A percentile compares a stretch with the other conserved stretches of the same genome.
Evolutionary conservation across 2,113 vertebrate genomes (phyloP).

Genomic region (Anguilla japonica): DNA sequence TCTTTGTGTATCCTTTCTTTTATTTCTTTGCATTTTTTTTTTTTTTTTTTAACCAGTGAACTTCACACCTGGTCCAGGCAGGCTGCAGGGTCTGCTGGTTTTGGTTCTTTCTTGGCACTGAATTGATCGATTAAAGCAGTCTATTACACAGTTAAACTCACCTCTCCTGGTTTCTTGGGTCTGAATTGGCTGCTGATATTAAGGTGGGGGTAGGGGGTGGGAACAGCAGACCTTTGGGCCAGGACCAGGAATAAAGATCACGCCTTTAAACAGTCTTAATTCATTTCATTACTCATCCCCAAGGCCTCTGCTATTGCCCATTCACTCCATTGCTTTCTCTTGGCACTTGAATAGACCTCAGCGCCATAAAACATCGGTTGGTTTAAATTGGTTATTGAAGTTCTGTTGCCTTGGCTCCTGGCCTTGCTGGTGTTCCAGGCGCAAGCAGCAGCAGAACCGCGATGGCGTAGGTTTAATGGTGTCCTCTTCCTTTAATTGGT

Average conservation of each 20-base stretch:
- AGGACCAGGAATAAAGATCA: too few species aligned
- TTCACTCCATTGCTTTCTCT: slow-evolving; percentile 9
- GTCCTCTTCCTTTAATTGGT: slow-evolving; percentile 49
- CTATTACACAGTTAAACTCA: too few species aligned
- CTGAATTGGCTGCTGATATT: too few species aligned
- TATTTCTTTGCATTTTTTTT: slow-evolving; percentile 37
- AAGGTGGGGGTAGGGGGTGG: too few species aligned
- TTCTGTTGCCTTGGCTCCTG: background rate
- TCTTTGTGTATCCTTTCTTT: background rate
- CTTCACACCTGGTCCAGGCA: too few species aligned
- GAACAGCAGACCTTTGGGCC: too few species aligned
- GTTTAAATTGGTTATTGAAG: slow-evolving; percentile 36
- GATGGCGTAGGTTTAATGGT: slow-evolving; percentile 9
- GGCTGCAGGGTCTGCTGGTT: too few species aligned
- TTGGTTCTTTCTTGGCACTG: too few species aligned
- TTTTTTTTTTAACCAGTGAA: too few species aligned
- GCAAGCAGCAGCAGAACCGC: background rate
- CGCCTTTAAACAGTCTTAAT: slow-evolving; percentile 15
- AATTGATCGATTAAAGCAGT: too few species aligned
- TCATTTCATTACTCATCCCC: slow-evolving; percentile 33
- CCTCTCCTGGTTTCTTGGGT: too few species aligned
- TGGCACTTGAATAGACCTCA: slow-evolving; percentile 36
- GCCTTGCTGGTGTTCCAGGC: slow-evolving; percentile 20
- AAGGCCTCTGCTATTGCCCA: slow-evolving; percentile 33
- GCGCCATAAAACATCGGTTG: slow-evolving; percentile 19